Evolutionary conservation across 2,797 vertebrate genomes (phyloP).

Genomic region (Alca torda): DNA sequence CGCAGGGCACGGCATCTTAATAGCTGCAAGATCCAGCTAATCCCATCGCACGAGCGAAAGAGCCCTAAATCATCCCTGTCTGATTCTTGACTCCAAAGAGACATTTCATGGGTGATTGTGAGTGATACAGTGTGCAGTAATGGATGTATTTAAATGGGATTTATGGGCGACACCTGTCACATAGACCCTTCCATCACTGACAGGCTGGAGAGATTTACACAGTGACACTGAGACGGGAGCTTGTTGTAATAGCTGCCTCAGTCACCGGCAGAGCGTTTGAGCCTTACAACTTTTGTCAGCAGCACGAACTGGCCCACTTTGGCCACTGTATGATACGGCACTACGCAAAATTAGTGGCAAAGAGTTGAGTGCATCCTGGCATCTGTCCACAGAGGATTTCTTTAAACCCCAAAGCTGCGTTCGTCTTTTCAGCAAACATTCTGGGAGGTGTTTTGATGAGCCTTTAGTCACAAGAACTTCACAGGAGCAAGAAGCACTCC

Average conservation of each 20-base stretch:
- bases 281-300: neutral
- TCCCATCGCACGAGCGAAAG: neutral
- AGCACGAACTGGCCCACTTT: neutral
- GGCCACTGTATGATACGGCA: neutral
- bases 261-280: neutral
- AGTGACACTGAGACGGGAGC: slow-evolving; percentile 20
- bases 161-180: slow-evolving; percentile 67
- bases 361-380: neutral
- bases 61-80: slow-evolving; percentile 50
- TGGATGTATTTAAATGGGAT: slow-evolving; percentile 54
- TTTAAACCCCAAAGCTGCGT: neutral
- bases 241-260: neutral
- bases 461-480: neutral
- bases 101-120: slow-evolving; percentile 54
- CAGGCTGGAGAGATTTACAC: slow-evolving; percentile 53
- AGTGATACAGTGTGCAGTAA: slow-evolving; percentile 51
- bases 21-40: neutral
- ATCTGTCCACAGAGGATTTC: neutral
- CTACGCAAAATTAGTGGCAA: neutral
- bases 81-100: slow-evolving; percentile 40
- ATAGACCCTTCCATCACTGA: slow-evolving; percentile 29
- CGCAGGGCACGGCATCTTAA: neutral
- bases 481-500: neutral
- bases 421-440: neutral
- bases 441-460: neutral